These are phyloP conservation scores for Onychomys arenicola DNA, from an alignment of 2,797 vertebrate species.

Conservation along the genomic window DNA sequence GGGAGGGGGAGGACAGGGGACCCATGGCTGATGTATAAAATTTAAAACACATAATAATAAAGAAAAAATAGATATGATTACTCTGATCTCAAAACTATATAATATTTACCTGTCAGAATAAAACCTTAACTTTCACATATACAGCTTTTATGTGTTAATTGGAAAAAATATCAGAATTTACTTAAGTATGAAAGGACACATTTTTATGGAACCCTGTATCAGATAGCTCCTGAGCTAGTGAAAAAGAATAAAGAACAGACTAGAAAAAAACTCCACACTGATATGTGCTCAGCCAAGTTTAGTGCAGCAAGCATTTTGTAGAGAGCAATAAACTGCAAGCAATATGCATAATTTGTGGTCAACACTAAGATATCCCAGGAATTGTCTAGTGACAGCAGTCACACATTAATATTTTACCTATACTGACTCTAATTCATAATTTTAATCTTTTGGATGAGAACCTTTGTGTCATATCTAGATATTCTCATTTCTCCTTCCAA, in stretches of 20 bases:
- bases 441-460: not conserved
- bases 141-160: not conserved
- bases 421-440: not conserved
- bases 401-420: not conserved
- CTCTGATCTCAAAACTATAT: not conserved
- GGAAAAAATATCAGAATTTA: not conserved
- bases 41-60: too few relatives aligned
- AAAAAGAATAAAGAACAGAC: not conserved
- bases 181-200: not conserved
- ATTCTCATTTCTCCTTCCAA: not conserved
- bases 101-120: not conserved
- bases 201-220: not conserved
- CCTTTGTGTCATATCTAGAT: not conserved
- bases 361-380: not conserved
- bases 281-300: not conserved
- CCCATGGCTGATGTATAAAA: too few relatives aligned
- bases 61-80: not conserved
- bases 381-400: not conserved
- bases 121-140: not conserved
- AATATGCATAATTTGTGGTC: not conserved
- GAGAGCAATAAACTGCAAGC: not conserved
- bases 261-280: not conserved
- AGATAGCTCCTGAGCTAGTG: not conserved
- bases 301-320: not conserved
- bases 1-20: too few relatives aligned